Evolutionary conservation across 2,797 vertebrate genomes (phyloP), one percentile per base, ranked within the genome.

Genomic region (Sebastes itinus): DNA sequence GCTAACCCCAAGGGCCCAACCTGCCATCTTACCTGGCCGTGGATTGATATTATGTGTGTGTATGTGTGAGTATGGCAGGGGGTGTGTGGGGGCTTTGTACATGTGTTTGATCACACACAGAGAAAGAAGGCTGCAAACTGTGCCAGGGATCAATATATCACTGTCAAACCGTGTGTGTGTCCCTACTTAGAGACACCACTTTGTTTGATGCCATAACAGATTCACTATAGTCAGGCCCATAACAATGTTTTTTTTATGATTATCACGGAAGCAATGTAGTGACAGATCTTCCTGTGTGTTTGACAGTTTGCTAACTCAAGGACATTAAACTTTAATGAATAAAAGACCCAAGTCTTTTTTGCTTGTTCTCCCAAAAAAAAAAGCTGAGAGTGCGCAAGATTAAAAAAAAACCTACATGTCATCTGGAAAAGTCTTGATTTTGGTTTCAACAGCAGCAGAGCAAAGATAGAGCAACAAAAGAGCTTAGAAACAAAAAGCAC

Each of bases 131-230:
- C 77, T 69, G 66, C 76, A 86, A 62, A 85, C 73, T 71, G 73
- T 79, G 76, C 76, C 35, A 81, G 54, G 77, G 78, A 90, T 92
- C 90, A 75, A 87, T 92, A 88, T 54, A 83, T 91, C 80, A 87
- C 52, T 83, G 78, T 88, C 75, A 80, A 46, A 46, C 52, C 16
- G 74, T 78, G 85, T 73, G 33, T 72, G 62, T 77, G 77, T 72
- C 77, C 68, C 72, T 65, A 60, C 84, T 75, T 77, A 38, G 54
- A 77, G 49, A 78, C 64, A 54, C 22, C 7, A 10, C 46, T 74
- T 66, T 72, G 77, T 83, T 80, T 79, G 64, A 85, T 73, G 68
- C 28, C n/a, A 68, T 42, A 68, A 71, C 70, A 82, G 30, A 77
- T 67, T 75, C 71, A 81, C 75, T 63, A 23, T 5, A 78, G 55